Conservation (phyloP, 2,797 vertebrate species). For the Diglossa cyanea region DNA sequence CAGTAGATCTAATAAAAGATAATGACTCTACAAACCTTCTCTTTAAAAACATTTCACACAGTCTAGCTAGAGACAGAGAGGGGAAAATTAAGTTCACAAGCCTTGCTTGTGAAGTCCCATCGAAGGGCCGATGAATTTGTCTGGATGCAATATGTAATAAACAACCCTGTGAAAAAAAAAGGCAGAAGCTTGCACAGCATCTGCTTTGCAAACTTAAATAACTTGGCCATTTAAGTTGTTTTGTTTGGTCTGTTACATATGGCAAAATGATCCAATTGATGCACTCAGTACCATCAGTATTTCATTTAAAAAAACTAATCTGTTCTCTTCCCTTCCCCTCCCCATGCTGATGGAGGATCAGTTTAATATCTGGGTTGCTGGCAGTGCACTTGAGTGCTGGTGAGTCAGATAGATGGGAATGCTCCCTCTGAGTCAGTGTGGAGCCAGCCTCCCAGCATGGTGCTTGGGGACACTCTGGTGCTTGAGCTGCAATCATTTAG, state of each 20-base stretch:
- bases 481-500: slow-evolving; percentile 62
- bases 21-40: slow-evolving; percentile 7
- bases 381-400: slow-evolving; percentile 47
- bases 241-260: slow-evolving; percentile 61
- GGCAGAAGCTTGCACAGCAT: slow-evolving; percentile 48
- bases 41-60: slow-evolving; percentile 26
- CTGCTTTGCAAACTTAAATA: slow-evolving; percentile 65
- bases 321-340: slow-evolving; percentile 1
- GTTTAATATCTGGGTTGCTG: slow-evolving; percentile 65
- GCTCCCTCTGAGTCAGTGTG: slow-evolving; percentile 60
- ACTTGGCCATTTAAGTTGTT: slow-evolving; percentile 58
- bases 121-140: slow-evolving; percentile 28
- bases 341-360: slow-evolving; percentile 22
- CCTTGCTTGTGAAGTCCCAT: slow-evolving; percentile 14
- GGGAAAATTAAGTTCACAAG: slow-evolving; percentile 27
- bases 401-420: slow-evolving; percentile 68
- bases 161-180: slow-evolving; percentile 51
- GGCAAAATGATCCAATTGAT: slow-evolving; percentile 53
- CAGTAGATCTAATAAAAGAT: slow-evolving; percentile 38
- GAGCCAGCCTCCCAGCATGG: slow-evolving; percentile 67
- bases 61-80: slow-evolving; percentile 9
- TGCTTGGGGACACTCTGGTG: slow-evolving; percentile 66
- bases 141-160: slow-evolving; percentile 66
- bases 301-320: slow-evolving; percentile 42
- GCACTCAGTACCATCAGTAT: slow-evolving; percentile 50